A percentile compares a stretch with the other conserved stretches of the same genome.
Evolutionary conservation across 2,888 invertebrate genomes (phyloP).

Genomic region (Galerucella pusilla): DNA sequence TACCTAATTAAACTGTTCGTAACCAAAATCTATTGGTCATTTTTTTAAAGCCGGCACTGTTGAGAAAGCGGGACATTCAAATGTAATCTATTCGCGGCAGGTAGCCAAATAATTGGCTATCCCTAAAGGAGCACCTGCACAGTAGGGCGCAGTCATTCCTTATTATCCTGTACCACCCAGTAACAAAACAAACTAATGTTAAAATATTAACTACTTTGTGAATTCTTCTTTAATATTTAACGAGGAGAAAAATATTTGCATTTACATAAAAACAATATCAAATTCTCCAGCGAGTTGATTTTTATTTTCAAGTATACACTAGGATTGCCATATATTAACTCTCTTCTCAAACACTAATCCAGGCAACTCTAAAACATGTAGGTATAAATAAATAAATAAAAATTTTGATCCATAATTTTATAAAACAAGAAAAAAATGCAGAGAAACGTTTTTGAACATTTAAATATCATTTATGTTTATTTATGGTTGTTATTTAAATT

Average conservation of each 20-base stretch:
- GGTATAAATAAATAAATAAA: too few relatives aligned
- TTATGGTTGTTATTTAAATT: not conserved
- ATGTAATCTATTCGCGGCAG: conserved; percentile 49
- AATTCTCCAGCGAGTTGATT: too few relatives aligned
- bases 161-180: conserved; percentile 49
- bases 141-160: conserved; percentile 48
- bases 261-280: too few relatives aligned
- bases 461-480: not conserved
- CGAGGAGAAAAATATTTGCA: not conserved
- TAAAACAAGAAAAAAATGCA: not conserved
- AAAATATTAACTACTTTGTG: conserved; percentile 12
- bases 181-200: conserved; percentile 36
- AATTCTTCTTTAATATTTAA: not conserved
- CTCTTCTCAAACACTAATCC: too few relatives aligned
- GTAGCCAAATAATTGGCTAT: conserved; percentile 50
- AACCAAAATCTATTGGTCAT: not conserved
- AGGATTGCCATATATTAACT: too few relatives aligned
- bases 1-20: too few relatives aligned
- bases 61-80: conserved; percentile 44
- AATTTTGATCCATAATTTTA: not conserved
- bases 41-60: conserved; percentile 6
- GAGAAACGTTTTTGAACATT: not conserved
- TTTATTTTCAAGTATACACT: too few relatives aligned
- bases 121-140: conserved; percentile 49
- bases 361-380: too few relatives aligned